These are phyloP conservation scores for Chymomyza costata DNA, from an alignment of 1,140 invertebrate genomes.

Conservation along the genomic window DNA sequence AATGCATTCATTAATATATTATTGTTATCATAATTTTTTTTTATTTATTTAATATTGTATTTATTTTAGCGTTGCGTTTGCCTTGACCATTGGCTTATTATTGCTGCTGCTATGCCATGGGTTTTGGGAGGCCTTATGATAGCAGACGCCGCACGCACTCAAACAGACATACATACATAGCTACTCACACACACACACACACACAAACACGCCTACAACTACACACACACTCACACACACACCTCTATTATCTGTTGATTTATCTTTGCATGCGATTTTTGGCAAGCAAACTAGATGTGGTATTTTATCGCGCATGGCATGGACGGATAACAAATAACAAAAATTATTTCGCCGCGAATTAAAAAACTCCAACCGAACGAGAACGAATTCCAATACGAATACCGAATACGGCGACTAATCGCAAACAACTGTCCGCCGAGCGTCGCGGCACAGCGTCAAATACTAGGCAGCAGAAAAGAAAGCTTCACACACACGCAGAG, in stretches of 20 bases:
- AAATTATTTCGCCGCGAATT: constrained; percentile 74
- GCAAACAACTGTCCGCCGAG: constrained; percentile 41
- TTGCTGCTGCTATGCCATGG: background rate
- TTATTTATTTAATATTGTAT: constrained; percentile 1
- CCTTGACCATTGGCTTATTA: background rate
- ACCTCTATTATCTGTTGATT: constrained; percentile 74
- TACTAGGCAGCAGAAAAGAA: constrained; percentile 13
- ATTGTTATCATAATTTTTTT: background rate
- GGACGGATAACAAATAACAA: constrained; percentile 72
- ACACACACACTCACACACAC: constrained; percentile 18
- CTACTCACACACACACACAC: too few relatives aligned
- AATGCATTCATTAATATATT: background rate
- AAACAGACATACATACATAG: too few relatives aligned
- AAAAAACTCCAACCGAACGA: constrained; percentile 11
- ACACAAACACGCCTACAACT: background rate
- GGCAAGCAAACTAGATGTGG: constrained; percentile 75
- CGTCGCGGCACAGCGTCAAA: constrained; percentile 28
- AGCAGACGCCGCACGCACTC: too few relatives aligned
- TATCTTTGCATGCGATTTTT: constrained; percentile 75
- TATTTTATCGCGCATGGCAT: constrained; percentile 76
- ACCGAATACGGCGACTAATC: constrained; percentile 37
- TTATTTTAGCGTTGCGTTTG: background rate
- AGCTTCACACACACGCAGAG: background rate
- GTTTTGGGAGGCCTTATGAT: background rate
- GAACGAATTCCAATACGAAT: constrained; percentile 7